Base-by-base conservation (phyloP, 2,113 vertebrate species). In the Ivindomyrus marchei region DNA sequence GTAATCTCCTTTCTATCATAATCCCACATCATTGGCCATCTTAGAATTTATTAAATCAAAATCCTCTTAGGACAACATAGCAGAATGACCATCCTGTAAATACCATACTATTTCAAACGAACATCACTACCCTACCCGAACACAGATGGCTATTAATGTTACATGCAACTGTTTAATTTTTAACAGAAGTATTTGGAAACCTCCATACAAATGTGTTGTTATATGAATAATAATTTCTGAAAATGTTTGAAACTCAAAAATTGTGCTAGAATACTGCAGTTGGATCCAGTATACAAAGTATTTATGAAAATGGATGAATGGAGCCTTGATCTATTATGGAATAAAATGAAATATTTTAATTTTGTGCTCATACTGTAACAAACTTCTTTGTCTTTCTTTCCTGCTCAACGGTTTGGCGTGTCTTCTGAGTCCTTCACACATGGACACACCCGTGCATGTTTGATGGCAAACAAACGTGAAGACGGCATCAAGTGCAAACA, bases 401-500 rank as follows among this genome's bases (percentile, higher is more conserved):
- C 85, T 53, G 85, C 27, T 87, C 1, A 53, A 56, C 3, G 19
- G 42, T 10, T n/a, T 5, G 36, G 50, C 15, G 36, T 58, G 87
- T 88, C 45, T 52, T 42, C 88, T 42, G 31, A 53, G 70, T 56
- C 52, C 77, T 89, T 89, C 80, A 89, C 39, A 89, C 80, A 80
- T 56, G 88, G 74, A 24, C 83, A 85, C 39, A 58, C 52, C 39
- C 10, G 39, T 47, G 50, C 11, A 58, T 89, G 89, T 89, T 89
- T 85, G 89, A 62, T 4, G 80, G 36, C 80, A 89, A 89, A 85
- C 89, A 85, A 85, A 89, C 2, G 10, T 9, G 9, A 50, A 39
- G 42, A 85, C 53, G 46, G 42, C 39, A 46, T 31, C 3, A 62
- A 85, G 31, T 19, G 52, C 45, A 58, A 85, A 47, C 88, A 83